Conservation (phyloP, 2,113 vertebrate species). For the Brevimyrus niger region DNA sequence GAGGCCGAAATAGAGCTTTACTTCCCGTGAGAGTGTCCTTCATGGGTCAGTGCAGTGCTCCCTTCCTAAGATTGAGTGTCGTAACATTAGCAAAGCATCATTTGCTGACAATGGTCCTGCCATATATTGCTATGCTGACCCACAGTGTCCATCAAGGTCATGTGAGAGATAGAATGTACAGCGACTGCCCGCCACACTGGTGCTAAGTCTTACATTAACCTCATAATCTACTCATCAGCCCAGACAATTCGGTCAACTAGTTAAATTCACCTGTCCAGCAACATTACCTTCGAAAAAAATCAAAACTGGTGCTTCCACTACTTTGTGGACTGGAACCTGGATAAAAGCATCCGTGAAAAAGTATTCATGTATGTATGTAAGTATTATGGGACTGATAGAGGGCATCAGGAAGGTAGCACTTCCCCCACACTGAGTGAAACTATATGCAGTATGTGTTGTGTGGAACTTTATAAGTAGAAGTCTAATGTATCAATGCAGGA, state of each 20-base stretch:
- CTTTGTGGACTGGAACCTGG: not conserved
- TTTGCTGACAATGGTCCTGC: slow-evolving; percentile 9
- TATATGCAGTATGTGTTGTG: not conserved
- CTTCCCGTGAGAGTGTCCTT: slow-evolving; percentile 4
- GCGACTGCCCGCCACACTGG: not conserved
- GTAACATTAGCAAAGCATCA: not conserved
- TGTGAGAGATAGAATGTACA: not conserved
- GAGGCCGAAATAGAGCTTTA: not conserved
- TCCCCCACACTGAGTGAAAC: not conserved
- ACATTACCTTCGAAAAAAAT: not conserved
- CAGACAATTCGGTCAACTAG: not conserved
- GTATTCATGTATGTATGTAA: not conserved
- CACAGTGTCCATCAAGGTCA: not conserved
- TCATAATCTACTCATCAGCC: not conserved
- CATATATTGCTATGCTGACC: not conserved
- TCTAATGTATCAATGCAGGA: not conserved
- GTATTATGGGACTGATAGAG: not conserved
- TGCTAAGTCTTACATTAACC: not conserved
- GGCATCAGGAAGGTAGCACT: not conserved
- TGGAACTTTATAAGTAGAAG: not conserved
- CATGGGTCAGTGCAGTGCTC: not conserved
- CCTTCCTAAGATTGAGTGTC: not conserved
- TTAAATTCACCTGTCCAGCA: not conserved
- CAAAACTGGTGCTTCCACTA: not conserved
- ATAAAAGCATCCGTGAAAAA: not conserved